Conservation (phyloP, 2,113 vertebrate species). For the Carettochelys insculpta region DNA sequence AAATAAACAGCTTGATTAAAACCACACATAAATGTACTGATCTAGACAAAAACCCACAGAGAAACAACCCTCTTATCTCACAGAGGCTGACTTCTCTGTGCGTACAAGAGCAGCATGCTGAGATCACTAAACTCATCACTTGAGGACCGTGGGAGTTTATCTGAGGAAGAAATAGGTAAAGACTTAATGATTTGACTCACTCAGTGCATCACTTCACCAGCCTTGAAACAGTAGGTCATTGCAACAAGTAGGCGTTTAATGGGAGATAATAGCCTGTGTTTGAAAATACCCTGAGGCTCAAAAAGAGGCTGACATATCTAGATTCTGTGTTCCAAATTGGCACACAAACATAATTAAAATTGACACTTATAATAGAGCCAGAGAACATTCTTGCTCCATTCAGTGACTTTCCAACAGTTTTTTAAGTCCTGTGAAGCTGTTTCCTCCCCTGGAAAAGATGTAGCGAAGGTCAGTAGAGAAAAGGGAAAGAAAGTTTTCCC, state of each 20-base stretch:
- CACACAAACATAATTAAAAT: not conserved
- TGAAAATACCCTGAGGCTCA: not conserved
- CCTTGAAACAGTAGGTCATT: not conserved
- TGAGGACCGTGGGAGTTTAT: conserved; percentile 42
- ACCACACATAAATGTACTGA: not conserved
- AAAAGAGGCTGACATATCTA: not conserved
- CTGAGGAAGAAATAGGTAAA: conserved; percentile 11
- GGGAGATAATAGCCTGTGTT: not conserved
- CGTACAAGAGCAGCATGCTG: not conserved
- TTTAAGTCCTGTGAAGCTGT: not conserved
- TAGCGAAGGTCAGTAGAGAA: not conserved
- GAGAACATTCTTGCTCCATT: not conserved
- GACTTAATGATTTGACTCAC: conserved; percentile 52
- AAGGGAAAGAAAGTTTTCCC: not conserved
- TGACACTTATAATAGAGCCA: not conserved
- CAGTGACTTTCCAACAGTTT: not conserved
- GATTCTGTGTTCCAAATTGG: not conserved
- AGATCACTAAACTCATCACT: conserved; percentile 21
- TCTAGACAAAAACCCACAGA: not conserved
- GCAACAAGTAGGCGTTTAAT: not conserved
- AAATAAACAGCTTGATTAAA: not conserved
- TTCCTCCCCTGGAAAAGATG: not conserved
- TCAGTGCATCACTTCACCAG: not conserved
- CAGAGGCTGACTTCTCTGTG: not conserved
- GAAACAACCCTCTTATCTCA: not conserved